Base-by-base conservation (phyloP, 2,888 invertebrate species). In the Dendrolimus houi region DNA sequence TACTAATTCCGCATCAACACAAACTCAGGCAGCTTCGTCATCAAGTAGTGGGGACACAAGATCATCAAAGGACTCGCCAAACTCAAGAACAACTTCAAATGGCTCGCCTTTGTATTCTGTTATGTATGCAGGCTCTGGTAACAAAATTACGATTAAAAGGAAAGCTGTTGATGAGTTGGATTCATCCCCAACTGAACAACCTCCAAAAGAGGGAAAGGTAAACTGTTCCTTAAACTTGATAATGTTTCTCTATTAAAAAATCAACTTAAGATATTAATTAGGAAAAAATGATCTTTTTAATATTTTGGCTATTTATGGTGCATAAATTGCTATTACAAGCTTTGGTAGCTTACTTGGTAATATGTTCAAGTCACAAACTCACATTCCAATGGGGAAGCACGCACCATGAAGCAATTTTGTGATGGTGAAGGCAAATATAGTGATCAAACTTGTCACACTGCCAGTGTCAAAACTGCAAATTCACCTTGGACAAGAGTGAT, bases 61-160 rank as follows among this genome's bases (percentile, higher is more conserved):
- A 67, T 68, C 81, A 53, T 79, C 81, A 52, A 84, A 83, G 73
- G 83, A 81, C 64, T 87, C 86, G 7, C 86, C 87, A 52, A 86
- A 78, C 67, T 81, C 85, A 55, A 82, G 83, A 75, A 74, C 81
- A 63, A 74, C 83, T 52, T 81, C 87, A 56, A 87, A 89, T 71
- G 87, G 89, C 52, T 85, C 87, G 42, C 83, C 89, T 54, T 69
- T 85, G 76, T 96, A 96, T 83, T 96, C 96, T 62, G 95, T 96
- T 54, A 93, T 95, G 91, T 95, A 95, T 83, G 94, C 95, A 57
- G 95, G 95, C 13, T 92, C 94, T 64, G 95, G 95, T 57, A 96
- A 95, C 80, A 96, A 96, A 91, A 95, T 96, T 69, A 96, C 95
- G 54, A 95, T 96, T 66, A 96, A 96, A 80, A 91, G 96, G 66